Evolutionary conservation across 53 echinoderm and acorn worm species (phyloP), one percentile per base, ranked within the genome.

Genomic region (Holothuria leucospilota): DNA sequence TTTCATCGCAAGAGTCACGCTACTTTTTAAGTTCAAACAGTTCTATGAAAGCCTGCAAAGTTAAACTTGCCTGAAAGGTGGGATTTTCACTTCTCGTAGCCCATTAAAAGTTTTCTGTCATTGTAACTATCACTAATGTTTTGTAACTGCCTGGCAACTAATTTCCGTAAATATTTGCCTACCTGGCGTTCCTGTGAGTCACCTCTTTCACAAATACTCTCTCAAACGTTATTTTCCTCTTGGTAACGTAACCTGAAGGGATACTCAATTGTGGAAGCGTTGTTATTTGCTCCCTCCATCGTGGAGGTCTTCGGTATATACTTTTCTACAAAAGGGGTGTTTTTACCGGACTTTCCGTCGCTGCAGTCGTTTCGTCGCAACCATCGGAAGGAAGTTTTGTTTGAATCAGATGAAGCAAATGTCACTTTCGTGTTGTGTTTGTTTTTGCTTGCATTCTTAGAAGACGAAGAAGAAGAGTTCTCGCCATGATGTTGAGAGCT

Each of bases 401-500:
- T 83, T 1, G 84, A 83, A 39, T 83, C 84, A 14, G 84, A 65
- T 11, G 84, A 66, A 1, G 68, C 65, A 30, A 83, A 83, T 12
- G 84, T 83, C 18, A 66, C 84, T 66, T 83, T 83, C 10, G 68
- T 66, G n/a, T 24, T 64, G 26, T 67, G 84, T 12, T 46, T 83
- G 66, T 6, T 83, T 38, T 66, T 64, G 24, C n/a, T 30, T 13
- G 27, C 13, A 38, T 80, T 80, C 10, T 29, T 59, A 9, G 80
- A 60, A n/a, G 75, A 62, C 9, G 84, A 67, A 0, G 83, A 63
- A 23, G 82, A 63, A 16, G 38, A 71, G 15, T 85, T 27, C 14
- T 28, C 34, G 52, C 16, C 38, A 59, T 85, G 59, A 38, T 62
- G 59, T 4, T 86, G 87, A 13, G 91, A 91, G 68, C 91, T 91